A percentile compares a stretch with the other conserved stretches of the same genome.
Conservation (phyloP, 2,888 invertebrate species). For the Sinodicranocentrus sp. region DNA sequence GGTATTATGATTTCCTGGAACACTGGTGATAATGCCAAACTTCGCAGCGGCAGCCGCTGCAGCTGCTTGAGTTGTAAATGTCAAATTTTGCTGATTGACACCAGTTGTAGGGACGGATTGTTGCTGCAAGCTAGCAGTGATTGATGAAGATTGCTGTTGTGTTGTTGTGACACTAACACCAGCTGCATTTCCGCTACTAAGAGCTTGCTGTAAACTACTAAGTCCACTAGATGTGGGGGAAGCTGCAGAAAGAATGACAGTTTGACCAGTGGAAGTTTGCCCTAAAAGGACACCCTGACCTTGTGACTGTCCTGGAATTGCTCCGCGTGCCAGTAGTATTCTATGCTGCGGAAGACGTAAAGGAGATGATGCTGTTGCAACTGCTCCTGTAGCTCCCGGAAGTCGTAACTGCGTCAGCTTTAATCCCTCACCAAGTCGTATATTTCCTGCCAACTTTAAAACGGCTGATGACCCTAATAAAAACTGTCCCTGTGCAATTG, state of each 20-base stretch:
- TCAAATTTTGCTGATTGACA: constrained; percentile 31
- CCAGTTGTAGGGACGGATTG: neutral
- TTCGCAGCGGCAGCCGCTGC: constrained; percentile 10
- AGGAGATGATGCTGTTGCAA: constrained; percentile 33
- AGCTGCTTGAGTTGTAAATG: neutral
- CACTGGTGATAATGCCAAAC: constrained; percentile 44
- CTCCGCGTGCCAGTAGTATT: constrained; percentile 72
- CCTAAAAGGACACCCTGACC: constrained; percentile 73
- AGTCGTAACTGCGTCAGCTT: constrained; percentile 71
- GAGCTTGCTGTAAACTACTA: constrained; percentile 41
- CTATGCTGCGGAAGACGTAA: constrained; percentile 73
- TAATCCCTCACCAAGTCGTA: constrained; percentile 72
- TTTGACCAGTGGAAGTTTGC: constrained; percentile 75
- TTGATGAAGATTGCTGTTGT: neutral
- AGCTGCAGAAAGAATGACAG: constrained; percentile 74
- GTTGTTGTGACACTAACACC: neutral
- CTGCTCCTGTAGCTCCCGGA: constrained; percentile 44
- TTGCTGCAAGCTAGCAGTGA: neutral
- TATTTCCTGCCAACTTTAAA: constrained; percentile 55
- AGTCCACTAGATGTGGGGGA: constrained; percentile 56
- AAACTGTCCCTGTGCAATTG: constrained; percentile 37
- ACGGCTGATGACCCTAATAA: constrained; percentile 45
- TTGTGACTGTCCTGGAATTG: constrained; percentile 68
- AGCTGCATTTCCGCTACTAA: constrained; percentile 1
- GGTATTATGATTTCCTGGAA: neutral